phyloP scores from a whole-genome alignment of 2,888 invertebrate species.

The Megamerina dolium region DNA sequence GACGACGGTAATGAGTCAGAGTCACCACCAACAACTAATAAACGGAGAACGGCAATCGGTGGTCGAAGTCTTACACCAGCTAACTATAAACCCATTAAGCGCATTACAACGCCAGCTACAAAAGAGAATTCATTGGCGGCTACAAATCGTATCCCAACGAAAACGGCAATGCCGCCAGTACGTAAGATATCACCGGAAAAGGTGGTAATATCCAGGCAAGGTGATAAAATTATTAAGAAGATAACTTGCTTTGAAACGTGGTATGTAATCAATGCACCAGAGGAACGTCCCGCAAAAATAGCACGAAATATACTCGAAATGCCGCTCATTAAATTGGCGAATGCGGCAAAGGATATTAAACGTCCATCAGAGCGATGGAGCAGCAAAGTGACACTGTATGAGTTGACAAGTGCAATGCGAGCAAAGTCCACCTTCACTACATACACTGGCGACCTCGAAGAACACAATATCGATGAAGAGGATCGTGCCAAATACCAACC shows the following conservation, averaged over 20 bases:
- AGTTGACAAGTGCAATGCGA: conserved; percentile 31
- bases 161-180: conserved; percentile 11
- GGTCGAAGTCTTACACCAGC: not conserved
- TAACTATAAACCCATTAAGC: conserved; percentile 2
- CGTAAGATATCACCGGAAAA: conserved; percentile 38
- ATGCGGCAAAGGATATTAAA: conserved; percentile 34
- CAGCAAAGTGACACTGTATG: conserved; percentile 45
- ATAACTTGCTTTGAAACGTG: conserved; percentile 50
- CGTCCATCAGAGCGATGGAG: conserved; percentile 43
- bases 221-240: conserved; percentile 46
- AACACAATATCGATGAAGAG: conserved; percentile 40
- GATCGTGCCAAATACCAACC: conserved; percentile 47
- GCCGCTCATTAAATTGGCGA: conserved; percentile 43
- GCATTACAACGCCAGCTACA: conserved; percentile 13
- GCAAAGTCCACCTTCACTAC: conserved; percentile 32
- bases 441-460: conserved; percentile 43
- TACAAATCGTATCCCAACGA: conserved; percentile 18
- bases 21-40: not conserved
- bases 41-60: too few species aligned
- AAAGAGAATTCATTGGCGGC: conserved; percentile 24
- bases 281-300: conserved; percentile 23
- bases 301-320: conserved; percentile 39
- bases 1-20: conserved; percentile 13
- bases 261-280: conserved; percentile 45
- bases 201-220: conserved; percentile 41